Percentiles rank a stretch among this genome's conserved stretches.
Evolutionary conservation across 2,113 vertebrate species (phyloP).

Genomic region (Dromas ardeola): DNA sequence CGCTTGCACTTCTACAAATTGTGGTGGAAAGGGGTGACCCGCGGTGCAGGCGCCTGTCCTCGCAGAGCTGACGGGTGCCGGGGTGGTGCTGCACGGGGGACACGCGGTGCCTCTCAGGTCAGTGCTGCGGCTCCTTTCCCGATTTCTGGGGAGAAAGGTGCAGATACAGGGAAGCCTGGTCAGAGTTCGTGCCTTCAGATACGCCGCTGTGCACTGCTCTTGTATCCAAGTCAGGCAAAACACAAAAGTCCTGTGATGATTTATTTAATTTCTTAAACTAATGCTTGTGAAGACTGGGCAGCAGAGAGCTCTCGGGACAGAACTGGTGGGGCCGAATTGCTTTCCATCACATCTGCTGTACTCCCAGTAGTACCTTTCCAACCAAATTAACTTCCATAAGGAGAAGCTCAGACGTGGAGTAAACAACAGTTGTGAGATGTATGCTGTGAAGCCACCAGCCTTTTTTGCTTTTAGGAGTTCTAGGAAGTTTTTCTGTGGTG

Average conservation of each 20-base stretch:
- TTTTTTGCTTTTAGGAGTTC: neutral
- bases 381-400: neutral
- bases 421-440: neutral
- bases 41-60: fast-evolving
- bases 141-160: neutral
- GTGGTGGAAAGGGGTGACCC: neutral
- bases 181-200: neutral
- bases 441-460: neutral
- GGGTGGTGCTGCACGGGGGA: neutral
- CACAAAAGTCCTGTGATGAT: neutral
- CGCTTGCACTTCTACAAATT: fast-evolving
- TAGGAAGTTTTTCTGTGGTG: neutral
- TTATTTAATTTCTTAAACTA: neutral
- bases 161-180: neutral
- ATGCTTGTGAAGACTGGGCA: neutral
- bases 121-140: neutral
- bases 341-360: neutral
- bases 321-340: fast-evolving
- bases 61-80: neutral
- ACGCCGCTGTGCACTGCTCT: neutral
- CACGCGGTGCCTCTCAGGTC: neutral
- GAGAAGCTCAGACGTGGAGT: too few relatives aligned
- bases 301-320: neutral
- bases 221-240: neutral
- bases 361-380: neutral